Evolutionary conservation across 2,888 invertebrate genomes (phyloP), one percentile per base, ranked within the genome.

Genomic region (Phlogophora meticulosa): DNA sequence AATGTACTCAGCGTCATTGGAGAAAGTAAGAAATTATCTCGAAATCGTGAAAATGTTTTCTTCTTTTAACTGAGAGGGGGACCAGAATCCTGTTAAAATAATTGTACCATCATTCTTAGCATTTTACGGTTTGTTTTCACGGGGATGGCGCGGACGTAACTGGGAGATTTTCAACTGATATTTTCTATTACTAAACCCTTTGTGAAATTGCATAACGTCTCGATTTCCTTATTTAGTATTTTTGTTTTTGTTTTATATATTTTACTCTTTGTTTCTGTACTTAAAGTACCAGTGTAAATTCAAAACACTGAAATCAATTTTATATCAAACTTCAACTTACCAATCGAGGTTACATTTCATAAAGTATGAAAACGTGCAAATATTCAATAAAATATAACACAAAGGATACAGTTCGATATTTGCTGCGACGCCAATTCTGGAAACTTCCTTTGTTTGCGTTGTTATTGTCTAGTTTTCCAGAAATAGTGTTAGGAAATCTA

Each of bases 61-160:
- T 57, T 53, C 34, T 45, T 77, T 43, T 40, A 73, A 49, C 55
- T 40, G 22, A 42, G 36, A 53, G 42, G 46, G 60, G 17, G 48
- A 11, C 22, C 9, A 10, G 40, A 34, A 36, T 28, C 56, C 28
- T 67, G 48, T 78, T 76, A 52, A 67, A 78, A 78, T 78, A 73
- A 76, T 72, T 62, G 62, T 53, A 38, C 20, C 59, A 63, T 78
- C 15, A 60, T 62, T 68, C 59, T 57, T 53, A 48, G 58, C 48
- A 49, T 67, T 76, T 78, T 68, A 78, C 63, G 74, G 68, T 78
- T 76, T 78, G 74, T 76, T 76, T 78, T 73, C 13, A 57, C n/a
- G n/a, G 7, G 36, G 24, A 22, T 49, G 34, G 22, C 17, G 20
- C 0, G 17, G 17, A n/a, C 0, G 17, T 57, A 24, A 22, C 36